Base-by-base conservation (phyloP, 2,888 invertebrate genomes). In the Carterocephalus palaemon region DNA sequence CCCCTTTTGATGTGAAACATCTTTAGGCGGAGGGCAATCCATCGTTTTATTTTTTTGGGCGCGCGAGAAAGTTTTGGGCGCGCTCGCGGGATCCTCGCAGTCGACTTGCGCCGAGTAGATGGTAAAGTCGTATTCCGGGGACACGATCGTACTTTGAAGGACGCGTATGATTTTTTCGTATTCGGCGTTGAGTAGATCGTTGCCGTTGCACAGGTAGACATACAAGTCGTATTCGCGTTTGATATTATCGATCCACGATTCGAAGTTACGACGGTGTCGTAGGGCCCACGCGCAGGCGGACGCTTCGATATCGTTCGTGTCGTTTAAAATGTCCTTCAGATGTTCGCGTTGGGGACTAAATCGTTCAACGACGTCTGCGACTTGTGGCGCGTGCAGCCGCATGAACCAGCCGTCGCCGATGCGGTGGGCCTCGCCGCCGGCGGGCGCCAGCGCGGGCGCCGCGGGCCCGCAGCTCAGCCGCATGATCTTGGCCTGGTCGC, bases 211-310 rank as follows among this genome's bases (percentile, higher is more conserved):
- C 2, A 56, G 3, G 19, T 48, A 49, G 8, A 54, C 26, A 8
- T 34, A 22, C 19, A 42, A 20, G 23, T 16, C 12, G 8, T 31
- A 32, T 12, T 13, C 5, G 1, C 9, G 12, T 4, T 3, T 28
- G 8, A 17, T 23, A 32, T 5, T 34, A n/a, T 1, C n/a, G 15
- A 42, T 26, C 42, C 42, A 42, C 8, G 26, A 34, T 28, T 42
- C 15, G n/a, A 42, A 28, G 1, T 6, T 26, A 3, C 13, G 4
- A 13, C 13, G 17, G 10, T 41, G 24, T 12, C 12, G n/a, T 1
- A 26, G 4, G 4, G 43, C 47, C 49, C 57, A 56, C 12, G 42
- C 31, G 42, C 62, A 63, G 3, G 60, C 60, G 3, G 55, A 55
- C 5, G 51, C 53, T 9, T 50, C 48, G 3, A 48, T 29, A n/a